A percentile compares a stretch with the other conserved stretches of the same genome.
Evolutionary conservation across 1,140 invertebrate species (phyloP).

Genomic region (Calliopsis andreniformis): DNA sequence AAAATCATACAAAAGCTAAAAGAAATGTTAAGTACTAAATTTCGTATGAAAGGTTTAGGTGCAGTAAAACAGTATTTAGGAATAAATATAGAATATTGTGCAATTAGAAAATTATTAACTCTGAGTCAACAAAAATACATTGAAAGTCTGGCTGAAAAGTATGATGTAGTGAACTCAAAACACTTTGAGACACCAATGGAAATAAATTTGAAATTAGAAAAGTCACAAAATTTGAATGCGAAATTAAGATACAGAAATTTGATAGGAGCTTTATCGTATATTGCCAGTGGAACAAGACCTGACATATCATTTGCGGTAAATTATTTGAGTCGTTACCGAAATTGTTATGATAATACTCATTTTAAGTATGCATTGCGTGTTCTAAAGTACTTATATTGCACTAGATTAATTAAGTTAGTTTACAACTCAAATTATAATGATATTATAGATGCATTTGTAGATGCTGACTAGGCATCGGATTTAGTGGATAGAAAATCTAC

Average conservation of each 20-base stretch:
- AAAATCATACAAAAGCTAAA: background rate
- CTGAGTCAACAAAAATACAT: conserved; percentile 36
- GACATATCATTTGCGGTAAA: conserved; percentile 22
- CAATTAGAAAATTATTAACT: background rate
- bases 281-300: conserved; percentile 12
- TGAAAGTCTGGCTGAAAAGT: conserved; percentile 1
- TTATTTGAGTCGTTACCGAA: conserved; percentile 25
- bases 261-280: conserved; percentile 18
- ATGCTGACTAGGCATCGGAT: conserved; percentile 9
- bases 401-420: conserved; percentile 3
- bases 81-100: background rate
- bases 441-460: conserved; percentile 5
- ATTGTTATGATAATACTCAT: conserved; percentile 6
- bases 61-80: background rate
- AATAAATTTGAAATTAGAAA: background rate
- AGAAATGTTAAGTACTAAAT: background rate
- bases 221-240: background rate
- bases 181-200: conserved; percentile 29
- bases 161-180: conserved; percentile 20
- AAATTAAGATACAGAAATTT: conserved; percentile 27
- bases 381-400: conserved; percentile 12
- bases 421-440: conserved; percentile 5
- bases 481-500: background rate
- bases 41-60: background rate
- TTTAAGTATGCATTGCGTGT: conserved; percentile 25